These are phyloP conservation scores for Tarsius wallacei DNA, from an alignment of 2,797 vertebrate species.

Conservation along the genomic window DNA sequence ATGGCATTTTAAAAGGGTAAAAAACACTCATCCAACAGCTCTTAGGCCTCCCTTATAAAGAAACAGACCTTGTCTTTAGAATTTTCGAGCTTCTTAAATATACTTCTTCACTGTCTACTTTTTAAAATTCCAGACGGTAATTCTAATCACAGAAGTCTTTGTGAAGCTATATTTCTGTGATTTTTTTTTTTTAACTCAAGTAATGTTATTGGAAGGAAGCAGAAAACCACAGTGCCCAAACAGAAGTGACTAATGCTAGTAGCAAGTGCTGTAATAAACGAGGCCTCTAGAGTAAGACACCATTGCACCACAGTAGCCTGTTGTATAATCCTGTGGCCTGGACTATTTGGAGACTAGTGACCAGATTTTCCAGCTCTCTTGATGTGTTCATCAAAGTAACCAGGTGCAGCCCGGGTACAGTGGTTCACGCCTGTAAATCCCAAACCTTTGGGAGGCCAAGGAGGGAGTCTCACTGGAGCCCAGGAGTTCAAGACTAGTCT, in stretches of 20 bases:
- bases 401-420: neutral
- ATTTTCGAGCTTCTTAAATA: conserved; percentile 37
- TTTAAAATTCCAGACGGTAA: conserved; percentile 76
- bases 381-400: conserved; percentile 41
- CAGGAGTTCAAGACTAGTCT: too few species aligned
- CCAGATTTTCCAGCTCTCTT: conserved; percentile 51
- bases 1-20: conserved; percentile 44
- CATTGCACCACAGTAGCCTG: neutral
- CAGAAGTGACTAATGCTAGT: conserved; percentile 56
- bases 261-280: neutral
- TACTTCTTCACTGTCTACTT: conserved; percentile 67
- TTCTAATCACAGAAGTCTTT: conserved; percentile 81
- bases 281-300: neutral
- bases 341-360: neutral
- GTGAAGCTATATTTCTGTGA: conserved; percentile 67
- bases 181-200: conserved; percentile 62
- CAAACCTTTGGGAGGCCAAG: too few species aligned
- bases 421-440: too few species aligned
- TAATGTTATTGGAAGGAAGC: conserved; percentile 83
- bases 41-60: conserved; percentile 35
- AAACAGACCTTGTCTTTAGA: conserved; percentile 65
- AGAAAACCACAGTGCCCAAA: conserved; percentile 79
- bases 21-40: neutral
- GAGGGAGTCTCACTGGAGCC: too few species aligned
- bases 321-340: neutral